Conservation (phyloP, 2,888 invertebrate species). For the Alentia gelatinosa region DNA sequence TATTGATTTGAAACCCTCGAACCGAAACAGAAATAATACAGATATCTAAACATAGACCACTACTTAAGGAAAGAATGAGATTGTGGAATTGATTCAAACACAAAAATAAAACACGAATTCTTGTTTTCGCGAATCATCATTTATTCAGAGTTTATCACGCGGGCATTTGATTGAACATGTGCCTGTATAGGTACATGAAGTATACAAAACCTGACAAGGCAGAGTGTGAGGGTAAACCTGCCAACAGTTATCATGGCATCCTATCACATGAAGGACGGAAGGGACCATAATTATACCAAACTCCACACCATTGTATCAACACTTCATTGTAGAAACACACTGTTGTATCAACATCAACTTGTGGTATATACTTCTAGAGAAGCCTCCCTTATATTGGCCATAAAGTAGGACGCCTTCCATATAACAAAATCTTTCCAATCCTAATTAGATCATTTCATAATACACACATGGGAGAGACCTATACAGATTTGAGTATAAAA, state of each 20-base stretch:
- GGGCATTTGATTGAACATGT: neutral
- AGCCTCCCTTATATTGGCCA: neutral
- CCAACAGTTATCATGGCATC: neutral
- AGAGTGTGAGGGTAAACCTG: neutral
- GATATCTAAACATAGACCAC: no score
- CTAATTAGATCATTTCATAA: neutral
- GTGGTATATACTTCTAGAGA: neutral
- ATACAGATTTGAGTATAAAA: neutral
- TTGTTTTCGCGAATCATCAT: no score
- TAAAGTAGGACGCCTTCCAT: no score
- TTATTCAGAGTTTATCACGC: no score
- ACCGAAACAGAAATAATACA: no score
- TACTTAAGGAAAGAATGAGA: no score
- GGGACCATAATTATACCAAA: no score
- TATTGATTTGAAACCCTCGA: no score
- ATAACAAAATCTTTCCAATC: neutral
- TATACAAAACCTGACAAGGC: neutral
- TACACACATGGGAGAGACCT: neutral
- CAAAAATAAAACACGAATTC: no score
- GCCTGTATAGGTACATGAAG: neutral
- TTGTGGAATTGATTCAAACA: no score
- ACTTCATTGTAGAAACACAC: neutral
- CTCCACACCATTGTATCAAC: neutral
- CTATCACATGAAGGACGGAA: slow-evolving; percentile 3
- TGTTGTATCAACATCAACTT: neutral